phyloP scores from a whole-genome alignment of 2,797 vertebrate species.

The Acanthiza pusilla region DNA sequence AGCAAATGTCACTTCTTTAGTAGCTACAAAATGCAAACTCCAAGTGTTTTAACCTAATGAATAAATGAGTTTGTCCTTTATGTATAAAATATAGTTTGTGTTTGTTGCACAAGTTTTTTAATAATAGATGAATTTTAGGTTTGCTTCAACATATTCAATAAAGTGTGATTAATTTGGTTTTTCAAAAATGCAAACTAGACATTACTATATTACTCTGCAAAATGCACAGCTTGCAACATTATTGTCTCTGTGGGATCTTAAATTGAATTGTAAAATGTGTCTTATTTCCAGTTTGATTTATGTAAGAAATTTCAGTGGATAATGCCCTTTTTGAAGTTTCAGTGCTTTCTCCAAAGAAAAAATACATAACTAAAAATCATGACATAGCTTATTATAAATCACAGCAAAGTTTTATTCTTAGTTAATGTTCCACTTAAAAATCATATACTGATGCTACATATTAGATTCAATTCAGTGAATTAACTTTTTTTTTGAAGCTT shows the following conservation, averaged over 20 bases:
- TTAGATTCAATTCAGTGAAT: slow-evolving; percentile 68
- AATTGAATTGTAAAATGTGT: slow-evolving; percentile 87
- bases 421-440: slow-evolving; percentile 55
- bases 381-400: slow-evolving; percentile 68
- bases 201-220: slow-evolving; percentile 84
- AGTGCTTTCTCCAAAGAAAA: slow-evolving; percentile 71
- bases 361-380: slow-evolving; percentile 71
- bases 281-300: slow-evolving; percentile 86
- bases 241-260: slow-evolving; percentile 87
- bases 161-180: slow-evolving; percentile 87
- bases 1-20: slow-evolving; percentile 75
- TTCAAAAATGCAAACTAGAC: slow-evolving; percentile 88
- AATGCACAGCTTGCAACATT: slow-evolving; percentile 87
- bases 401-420: slow-evolving; percentile 61
- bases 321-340: slow-evolving; percentile 79
- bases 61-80: slow-evolving; percentile 87
- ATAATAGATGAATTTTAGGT: slow-evolving; percentile 86
- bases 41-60: slow-evolving; percentile 82
- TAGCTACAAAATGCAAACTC: slow-evolving; percentile 78
- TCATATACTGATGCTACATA: slow-evolving; percentile 56
- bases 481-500: slow-evolving; percentile 74
- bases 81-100: slow-evolving; percentile 85
- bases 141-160: slow-evolving; percentile 82
- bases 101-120: slow-evolving; percentile 82
- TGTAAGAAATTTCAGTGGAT: slow-evolving; percentile 81